phyloP scores from a whole-genome alignment of 2,113 vertebrate species.

The Centropus bengalensis region DNA sequence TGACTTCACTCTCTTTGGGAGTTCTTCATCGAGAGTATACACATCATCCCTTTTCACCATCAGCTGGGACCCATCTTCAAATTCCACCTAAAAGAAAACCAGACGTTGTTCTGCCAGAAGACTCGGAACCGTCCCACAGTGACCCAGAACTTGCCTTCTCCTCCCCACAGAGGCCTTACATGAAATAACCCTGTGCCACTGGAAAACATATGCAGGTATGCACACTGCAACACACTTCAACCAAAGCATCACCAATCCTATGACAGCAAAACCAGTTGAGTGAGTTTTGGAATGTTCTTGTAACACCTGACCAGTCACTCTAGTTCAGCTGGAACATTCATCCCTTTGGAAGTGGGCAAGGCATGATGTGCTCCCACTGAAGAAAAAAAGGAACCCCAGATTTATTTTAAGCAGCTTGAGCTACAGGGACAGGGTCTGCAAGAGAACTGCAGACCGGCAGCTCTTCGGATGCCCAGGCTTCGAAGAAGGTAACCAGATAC shows the following conservation, averaged over 20 bases:
- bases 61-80: slow-evolving; percentile 96
- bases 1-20: slow-evolving; percentile 96
- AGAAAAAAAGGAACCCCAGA: neutral
- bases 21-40: slow-evolving; percentile 94
- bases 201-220: neutral
- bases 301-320: neutral
- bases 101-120: neutral
- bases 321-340: neutral
- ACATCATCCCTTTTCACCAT: slow-evolving; percentile 96
- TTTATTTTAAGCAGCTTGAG: neutral
- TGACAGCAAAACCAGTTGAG: neutral
- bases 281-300: neutral
- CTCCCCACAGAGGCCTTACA: neutral
- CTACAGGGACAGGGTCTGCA: neutral
- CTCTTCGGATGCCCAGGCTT: neutral
- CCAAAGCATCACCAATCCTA: neutral
- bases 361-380: neutral
- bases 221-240: neutral
- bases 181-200: neutral
- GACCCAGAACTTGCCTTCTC: neutral
- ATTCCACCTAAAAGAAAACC: slow-evolving; percentile 86
- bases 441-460: neutral
- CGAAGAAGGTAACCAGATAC: neutral
- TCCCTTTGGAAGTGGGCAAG: neutral
- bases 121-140: neutral